Evolutionary conservation across 1,140 invertebrate species (phyloP).

Genomic region (Eriocheir sinensis): DNA sequence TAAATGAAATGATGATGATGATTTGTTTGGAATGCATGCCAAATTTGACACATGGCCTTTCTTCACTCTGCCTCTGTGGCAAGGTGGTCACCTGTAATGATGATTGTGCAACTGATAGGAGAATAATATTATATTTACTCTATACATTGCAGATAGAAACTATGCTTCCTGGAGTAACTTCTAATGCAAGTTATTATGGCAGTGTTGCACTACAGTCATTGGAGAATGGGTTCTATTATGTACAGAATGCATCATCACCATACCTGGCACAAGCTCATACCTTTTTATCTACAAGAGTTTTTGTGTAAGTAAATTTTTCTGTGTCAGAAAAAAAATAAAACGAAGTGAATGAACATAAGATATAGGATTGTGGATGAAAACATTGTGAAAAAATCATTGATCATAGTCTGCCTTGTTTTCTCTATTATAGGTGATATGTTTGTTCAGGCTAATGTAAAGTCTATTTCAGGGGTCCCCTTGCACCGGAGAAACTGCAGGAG

Average conservation of each 20-base stretch:
- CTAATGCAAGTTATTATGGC: conserved; percentile 46
- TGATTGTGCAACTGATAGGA: not conserved
- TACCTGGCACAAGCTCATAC: conserved; percentile 55
- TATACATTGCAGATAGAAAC: conserved; percentile 35
- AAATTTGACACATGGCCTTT: no score
- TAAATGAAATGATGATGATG: no score
- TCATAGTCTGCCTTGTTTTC: no score
- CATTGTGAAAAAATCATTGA: no score
- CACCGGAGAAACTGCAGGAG: conserved; percentile 54
- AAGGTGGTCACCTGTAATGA: no score
- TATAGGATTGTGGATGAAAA: no score
- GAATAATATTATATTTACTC: not conserved
- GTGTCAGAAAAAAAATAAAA: no score
- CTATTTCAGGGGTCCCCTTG: conserved; percentile 48
- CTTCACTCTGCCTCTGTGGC: no score
- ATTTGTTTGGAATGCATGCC: no score
- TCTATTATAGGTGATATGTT: no score
- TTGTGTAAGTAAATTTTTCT: conserved; percentile 60
- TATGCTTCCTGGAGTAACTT: conserved; percentile 44
- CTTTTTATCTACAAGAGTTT: conserved; percentile 36
- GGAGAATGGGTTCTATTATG: not conserved
- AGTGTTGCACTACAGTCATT: not conserved
- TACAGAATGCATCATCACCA: conserved; percentile 39
- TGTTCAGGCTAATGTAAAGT: no score
- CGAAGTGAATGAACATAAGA: no score